A percentile compares a stretch with the other conserved stretches of the same genome.
phyloP scores from a whole-genome alignment of 2,888 invertebrate genomes.

The Hemicrepidius hirtus region DNA sequence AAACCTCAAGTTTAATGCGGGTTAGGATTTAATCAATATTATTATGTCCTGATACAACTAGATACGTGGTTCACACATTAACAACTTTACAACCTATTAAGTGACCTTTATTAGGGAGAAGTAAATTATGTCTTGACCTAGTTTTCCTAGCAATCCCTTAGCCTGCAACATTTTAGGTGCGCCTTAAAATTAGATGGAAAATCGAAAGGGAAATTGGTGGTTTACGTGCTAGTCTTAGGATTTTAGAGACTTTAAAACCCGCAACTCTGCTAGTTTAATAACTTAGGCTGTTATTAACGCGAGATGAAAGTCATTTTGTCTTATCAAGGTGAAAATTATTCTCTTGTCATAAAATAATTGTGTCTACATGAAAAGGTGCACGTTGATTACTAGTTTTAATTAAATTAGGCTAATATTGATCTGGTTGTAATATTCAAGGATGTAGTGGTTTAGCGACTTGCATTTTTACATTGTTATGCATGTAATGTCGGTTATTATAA shows the following conservation, averaged over 20 bases:
- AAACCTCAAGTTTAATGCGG: not conserved
- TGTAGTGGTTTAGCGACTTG: not conserved
- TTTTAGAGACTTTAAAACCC: not conserved
- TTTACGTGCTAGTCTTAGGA: not conserved
- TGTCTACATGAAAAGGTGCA: not conserved
- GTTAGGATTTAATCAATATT: constrained; percentile 24
- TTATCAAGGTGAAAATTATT: not conserved
- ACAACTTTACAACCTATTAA: constrained; percentile 33
- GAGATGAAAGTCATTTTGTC: not conserved
- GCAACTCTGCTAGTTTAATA: not conserved
- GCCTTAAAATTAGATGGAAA: constrained; percentile 29
- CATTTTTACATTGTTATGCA: constrained; percentile 4
- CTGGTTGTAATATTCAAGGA: not conserved
- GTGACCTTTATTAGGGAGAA: constrained; percentile 33
- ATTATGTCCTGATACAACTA: constrained; percentile 15
- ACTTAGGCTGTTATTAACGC: no score
- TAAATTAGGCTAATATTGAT: not conserved
- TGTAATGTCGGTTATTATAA: constrained; percentile 19
- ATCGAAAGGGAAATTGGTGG: constrained; percentile 9
- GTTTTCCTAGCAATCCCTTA: constrained; percentile 19
- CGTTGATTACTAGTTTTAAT: not conserved
- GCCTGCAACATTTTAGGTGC: constrained; percentile 21
- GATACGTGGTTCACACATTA: constrained; percentile 24
- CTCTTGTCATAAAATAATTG: not conserved
- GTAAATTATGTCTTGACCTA: constrained; percentile 37